Conservation (phyloP, 1,140 invertebrate species). For the Apolygus lucorum region DNA sequence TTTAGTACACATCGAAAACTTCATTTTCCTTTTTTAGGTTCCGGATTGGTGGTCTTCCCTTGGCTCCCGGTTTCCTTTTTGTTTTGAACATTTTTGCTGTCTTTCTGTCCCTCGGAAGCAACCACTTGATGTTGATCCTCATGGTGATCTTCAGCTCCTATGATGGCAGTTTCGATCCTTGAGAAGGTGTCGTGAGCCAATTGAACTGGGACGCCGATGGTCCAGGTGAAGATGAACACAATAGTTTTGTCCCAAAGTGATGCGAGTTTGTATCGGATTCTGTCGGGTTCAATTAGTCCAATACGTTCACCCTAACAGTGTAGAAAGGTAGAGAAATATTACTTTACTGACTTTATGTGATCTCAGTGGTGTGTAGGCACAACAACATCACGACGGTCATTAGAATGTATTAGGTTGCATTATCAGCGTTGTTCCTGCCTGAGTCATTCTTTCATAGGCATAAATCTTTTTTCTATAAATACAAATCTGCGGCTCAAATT, state of each 20-base stretch:
- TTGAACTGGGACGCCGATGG: not conserved
- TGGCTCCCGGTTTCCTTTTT: too few species aligned
- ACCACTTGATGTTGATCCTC: too few species aligned
- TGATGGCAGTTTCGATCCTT: not conserved
- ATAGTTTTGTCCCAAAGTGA: not conserved
- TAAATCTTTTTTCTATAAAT: too few species aligned
- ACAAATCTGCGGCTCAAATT: too few species aligned
- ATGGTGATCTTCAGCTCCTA: too few species aligned
- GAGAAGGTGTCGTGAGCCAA: not conserved
- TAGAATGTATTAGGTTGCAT: not conserved
- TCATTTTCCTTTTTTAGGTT: too few species aligned
- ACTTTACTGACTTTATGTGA: not conserved
- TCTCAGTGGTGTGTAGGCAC: not conserved
- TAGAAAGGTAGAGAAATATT: not conserved
- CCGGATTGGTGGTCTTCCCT: too few species aligned
- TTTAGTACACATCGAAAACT: too few species aligned
- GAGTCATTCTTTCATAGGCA: not conserved
- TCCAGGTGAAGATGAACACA: not conserved
- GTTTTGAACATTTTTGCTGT: too few species aligned
- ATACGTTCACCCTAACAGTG: not conserved
- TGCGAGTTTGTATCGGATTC: not conserved
- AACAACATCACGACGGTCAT: not conserved
- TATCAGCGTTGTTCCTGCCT: not conserved
- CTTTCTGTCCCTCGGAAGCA: too few species aligned
- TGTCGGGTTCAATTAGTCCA: not conserved